A percentile compares a stretch with the other conserved stretches of the same genome.
Conservation (phyloP, 2,888 invertebrate species). For the Acronicta alni region DNA sequence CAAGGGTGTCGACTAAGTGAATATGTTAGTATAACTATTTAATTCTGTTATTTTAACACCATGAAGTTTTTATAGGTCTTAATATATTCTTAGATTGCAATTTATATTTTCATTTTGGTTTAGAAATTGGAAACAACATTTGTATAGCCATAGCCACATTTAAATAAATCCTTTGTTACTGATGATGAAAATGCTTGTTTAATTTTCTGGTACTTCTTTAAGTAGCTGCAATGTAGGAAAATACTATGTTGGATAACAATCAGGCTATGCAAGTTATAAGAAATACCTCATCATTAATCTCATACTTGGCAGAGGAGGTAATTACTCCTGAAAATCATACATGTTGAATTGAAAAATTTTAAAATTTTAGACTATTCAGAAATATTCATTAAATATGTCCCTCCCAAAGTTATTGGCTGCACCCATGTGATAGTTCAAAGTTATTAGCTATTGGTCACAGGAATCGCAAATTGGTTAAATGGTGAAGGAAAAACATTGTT, state of each 20-base stretch:
- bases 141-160: constrained; percentile 6
- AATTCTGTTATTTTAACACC: constrained; percentile 15
- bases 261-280: too few species aligned
- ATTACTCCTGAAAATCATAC: too few species aligned
- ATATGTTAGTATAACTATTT: constrained; percentile 66
- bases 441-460: too few species aligned
- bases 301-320: too few species aligned
- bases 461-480: too few species aligned
- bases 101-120: constrained; percentile 21
- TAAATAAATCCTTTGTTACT: constrained; percentile 36
- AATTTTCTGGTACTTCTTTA: constrained; percentile 3
- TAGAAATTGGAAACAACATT: background rate
- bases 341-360: too few species aligned
- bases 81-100: constrained; percentile 17
- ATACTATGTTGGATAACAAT: too few species aligned
- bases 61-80: constrained; percentile 22
- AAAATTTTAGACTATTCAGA: too few species aligned
- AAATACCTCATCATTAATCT: background rate
- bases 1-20: constrained; percentile 98
- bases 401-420: too few species aligned
- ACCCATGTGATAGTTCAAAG: too few species aligned
- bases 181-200: constrained; percentile 19
- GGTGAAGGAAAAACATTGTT: too few species aligned
- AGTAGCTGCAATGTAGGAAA: background rate
- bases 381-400: too few species aligned